Base-by-base conservation (phyloP, 2,888 invertebrate genomes). In the Ischnus inquisitorius region DNA sequence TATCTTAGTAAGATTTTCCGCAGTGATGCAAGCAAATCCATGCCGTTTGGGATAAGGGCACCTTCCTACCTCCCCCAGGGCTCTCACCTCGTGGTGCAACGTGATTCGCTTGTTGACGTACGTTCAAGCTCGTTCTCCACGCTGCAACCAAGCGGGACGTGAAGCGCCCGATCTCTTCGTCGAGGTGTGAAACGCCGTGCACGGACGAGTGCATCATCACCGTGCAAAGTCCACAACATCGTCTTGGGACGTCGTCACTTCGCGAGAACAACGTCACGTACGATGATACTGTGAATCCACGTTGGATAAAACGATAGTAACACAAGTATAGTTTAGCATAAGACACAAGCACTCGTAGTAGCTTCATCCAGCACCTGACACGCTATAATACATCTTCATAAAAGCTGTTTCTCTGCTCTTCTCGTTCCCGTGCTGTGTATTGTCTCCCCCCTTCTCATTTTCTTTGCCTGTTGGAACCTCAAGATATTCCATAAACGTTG, bases 51-150 rank as follows among this genome's bases (percentile, higher is more conserved):
- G 34, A 77, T 60, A 54, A 60, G 68, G 48, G 19, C 19, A n/a
- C 4, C 10, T 10, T 39, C 65, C 41, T 8, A 39, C 25, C 62
- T 60, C 54, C 46, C 16, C 14, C 3, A 12, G 68, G 60, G 34
- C 14, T n/a, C 28, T 67, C 54, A 76, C 57, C 34, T 34, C 34
- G 8, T 4, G 25, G 65, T 25, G 43, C 62, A 62, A 71, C 76
- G 46, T 71, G 81, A 77, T 82, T 77, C 71, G 46, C 69, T 46
- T 69, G 54, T 65, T 71, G 39, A n/a, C 46, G 46, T 74, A 74
- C 67, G 22, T 71, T 64, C 6, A 19, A 46, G 22, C 39, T 43
- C 8, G 0, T 62, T 68, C 22, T n/a, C 43, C 54, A 16, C 2
- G n/a, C 8, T 16, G 48, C 28, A 34, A 14, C 39, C 28, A 34